A percentile compares a stretch with the other conserved stretches of the same genome.
Conservation (phyloP, 1,140 invertebrate species). For the Neocloeon triangulifer region DNA sequence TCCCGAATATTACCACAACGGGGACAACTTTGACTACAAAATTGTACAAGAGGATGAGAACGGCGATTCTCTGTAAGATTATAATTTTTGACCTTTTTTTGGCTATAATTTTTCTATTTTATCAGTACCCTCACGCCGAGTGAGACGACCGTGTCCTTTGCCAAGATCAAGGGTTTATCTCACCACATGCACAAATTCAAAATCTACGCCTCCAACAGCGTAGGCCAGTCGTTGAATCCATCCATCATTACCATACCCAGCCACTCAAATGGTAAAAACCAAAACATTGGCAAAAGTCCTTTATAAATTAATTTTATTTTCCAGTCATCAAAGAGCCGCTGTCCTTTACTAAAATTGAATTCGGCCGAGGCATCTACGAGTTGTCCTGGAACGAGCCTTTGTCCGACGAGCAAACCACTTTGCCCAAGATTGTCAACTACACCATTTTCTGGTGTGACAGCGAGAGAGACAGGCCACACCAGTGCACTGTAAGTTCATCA, state of each 20-base stretch:
- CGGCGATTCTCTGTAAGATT: constrained; percentile 7
- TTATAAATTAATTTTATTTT: constrained; percentile 7
- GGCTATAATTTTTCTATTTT: constrained; percentile 9
- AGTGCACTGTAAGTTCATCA: constrained; percentile 24
- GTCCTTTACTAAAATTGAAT: constrained; percentile 40
- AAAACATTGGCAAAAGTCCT: neutral
- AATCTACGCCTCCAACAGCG: constrained; percentile 26
- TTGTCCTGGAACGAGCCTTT: constrained; percentile 38
- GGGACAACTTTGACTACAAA: constrained; percentile 22
- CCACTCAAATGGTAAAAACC: constrained; percentile 23
- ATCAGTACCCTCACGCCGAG: constrained; percentile 14
- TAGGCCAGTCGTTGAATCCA: constrained; percentile 26
- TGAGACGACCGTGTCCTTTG: constrained; percentile 24
- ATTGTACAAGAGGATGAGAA: constrained; percentile 17
- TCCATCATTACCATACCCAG: constrained; percentile 34
- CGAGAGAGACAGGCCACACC: constrained; percentile 29
- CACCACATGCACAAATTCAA: constrained; percentile 23
- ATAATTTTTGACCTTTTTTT: neutral
- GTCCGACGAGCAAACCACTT: constrained; percentile 13
- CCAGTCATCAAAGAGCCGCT: constrained; percentile 24
- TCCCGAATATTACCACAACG: constrained; percentile 30
- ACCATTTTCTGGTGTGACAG: constrained; percentile 52
- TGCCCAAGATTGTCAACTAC: constrained; percentile 26
- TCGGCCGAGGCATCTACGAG: constrained; percentile 37
- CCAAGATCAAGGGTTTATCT: constrained; percentile 24